Percentiles rank a stretch among this genome's conserved stretches.
Evolutionary conservation across 1,140 invertebrate genomes (phyloP).

Genomic region (Stratiolaelaps scimitus): DNA sequence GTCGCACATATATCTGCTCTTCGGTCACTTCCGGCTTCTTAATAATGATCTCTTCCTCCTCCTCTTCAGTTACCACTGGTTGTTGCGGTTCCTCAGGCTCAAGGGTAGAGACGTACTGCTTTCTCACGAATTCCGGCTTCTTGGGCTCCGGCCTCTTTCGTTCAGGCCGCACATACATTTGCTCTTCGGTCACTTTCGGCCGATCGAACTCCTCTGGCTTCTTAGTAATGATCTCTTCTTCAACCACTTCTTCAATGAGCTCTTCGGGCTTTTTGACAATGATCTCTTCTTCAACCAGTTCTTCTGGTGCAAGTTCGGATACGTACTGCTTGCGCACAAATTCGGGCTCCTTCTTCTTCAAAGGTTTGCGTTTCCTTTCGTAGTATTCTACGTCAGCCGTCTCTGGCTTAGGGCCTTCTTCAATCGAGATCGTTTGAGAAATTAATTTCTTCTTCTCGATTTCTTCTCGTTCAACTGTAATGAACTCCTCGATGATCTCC

Average conservation of each 20-base stretch:
- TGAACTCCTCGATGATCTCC: slow-evolving; percentile 1
- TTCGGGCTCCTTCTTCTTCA: slow-evolving; percentile 6
- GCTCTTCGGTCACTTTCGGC: not conserved
- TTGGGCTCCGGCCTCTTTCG: slow-evolving; percentile 3
- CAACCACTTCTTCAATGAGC: slow-evolving; percentile 9
- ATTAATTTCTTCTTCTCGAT: not conserved
- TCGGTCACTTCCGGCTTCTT: too few species aligned
- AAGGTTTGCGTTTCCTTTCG: not conserved
- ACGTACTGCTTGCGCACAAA: slow-evolving; percentile 6
- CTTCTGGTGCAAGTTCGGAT: not conserved
- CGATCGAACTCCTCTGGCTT: slow-evolving; percentile 1
- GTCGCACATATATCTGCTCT: slow-evolving; percentile 18
- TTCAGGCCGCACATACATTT: slow-evolving; percentile 20
- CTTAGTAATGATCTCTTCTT: too few species aligned
- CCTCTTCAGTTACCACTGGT: too few species aligned
- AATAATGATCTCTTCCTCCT: not conserved
- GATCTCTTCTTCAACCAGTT: slow-evolving; percentile 24
- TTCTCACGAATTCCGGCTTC: slow-evolving; percentile 3
- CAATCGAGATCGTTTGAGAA: not conserved
- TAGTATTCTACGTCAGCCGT: not conserved
- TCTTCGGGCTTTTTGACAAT: slow-evolving; percentile 11
- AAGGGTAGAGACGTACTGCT: not conserved
- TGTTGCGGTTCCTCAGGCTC: not conserved
- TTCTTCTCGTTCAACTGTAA: not conserved
- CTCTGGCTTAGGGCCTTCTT: not conserved